phyloP scores from a whole-genome alignment of 2,888 invertebrate species.

The Clusia tigrina region DNA sequence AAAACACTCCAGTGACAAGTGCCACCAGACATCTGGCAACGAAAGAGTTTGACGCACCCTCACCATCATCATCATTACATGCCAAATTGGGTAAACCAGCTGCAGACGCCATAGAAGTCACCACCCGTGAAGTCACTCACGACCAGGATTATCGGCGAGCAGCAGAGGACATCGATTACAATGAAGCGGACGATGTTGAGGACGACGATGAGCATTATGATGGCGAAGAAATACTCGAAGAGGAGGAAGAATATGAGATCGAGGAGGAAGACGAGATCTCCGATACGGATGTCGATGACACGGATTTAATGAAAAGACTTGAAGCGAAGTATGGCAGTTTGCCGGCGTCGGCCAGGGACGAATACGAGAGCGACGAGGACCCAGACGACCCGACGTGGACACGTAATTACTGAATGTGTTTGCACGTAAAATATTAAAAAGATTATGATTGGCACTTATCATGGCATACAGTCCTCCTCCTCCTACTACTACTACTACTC shows the following conservation, averaged over 20 bases:
- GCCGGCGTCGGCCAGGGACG: slow-evolving; percentile 66
- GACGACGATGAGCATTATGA: slow-evolving; percentile 35
- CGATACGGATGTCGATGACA: slow-evolving; percentile 74
- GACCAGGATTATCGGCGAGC: slow-evolving; percentile 41
- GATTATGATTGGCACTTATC: no score
- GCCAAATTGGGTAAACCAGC: neutral
- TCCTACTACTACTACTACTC: neutral
- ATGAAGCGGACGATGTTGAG: slow-evolving; percentile 17
- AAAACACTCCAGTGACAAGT: neutral
- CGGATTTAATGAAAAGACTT: slow-evolving; percentile 73
- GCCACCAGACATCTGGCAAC: slow-evolving; percentile 5
- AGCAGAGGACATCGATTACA: slow-evolving; percentile 56
- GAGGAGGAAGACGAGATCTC: slow-evolving; percentile 66
- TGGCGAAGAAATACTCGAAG: slow-evolving; percentile 44
- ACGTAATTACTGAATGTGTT: slow-evolving; percentile 62
- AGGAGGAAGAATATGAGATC: slow-evolving; percentile 60
- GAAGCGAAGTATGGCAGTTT: slow-evolving; percentile 79
- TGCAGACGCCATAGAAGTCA: neutral
- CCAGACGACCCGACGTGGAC: slow-evolving; percentile 63
- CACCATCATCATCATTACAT: neutral
- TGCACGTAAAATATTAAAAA: no score
- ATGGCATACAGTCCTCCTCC: slow-evolving; percentile 28
- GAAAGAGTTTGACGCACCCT: slow-evolving; percentile 8
- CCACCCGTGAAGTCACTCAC: slow-evolving; percentile 33
- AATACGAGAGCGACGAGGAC: slow-evolving; percentile 66